phyloP scores from a whole-genome alignment of 2,888 invertebrate species.

The Cheilosia vulpina region DNA sequence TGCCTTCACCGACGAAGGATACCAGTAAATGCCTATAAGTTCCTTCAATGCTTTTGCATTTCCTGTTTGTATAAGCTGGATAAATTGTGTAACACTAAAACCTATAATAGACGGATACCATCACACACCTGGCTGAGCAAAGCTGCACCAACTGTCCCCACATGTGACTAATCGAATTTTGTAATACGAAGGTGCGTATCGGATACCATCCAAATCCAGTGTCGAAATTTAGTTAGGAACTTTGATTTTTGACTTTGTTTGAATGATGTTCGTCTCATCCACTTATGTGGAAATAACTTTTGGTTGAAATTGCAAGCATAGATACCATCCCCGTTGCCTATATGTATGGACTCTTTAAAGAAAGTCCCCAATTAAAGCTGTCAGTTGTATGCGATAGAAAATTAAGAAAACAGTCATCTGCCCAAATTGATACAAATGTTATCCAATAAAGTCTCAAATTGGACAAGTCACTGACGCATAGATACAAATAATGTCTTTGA shows the following conservation, averaged over 20 bases:
- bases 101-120: constrained; percentile 37
- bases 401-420: background rate
- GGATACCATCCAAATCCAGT: constrained; percentile 2
- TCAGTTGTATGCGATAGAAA: constrained; percentile 3
- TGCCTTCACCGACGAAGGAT: constrained; percentile 18
- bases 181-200: constrained; percentile 31
- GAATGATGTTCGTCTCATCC: constrained; percentile 21
- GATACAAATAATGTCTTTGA: constrained; percentile 18
- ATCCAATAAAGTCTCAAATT: constrained; percentile 38
- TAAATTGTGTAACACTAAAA: constrained; percentile 53
- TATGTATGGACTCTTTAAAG: background rate
- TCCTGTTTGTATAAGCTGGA: constrained; percentile 37
- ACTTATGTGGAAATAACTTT: background rate
- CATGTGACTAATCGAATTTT: constrained; percentile 45
- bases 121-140: constrained; percentile 45
- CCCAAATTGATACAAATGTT: constrained; percentile 44
- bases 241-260: constrained; percentile 58
- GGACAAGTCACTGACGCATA: constrained; percentile 20
- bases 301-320: constrained; percentile 2
- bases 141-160: constrained; percentile 17
- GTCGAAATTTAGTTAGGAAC: constrained; percentile 50
- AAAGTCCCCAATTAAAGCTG: constrained; percentile 13
- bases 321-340: no score
- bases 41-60: constrained; percentile 34
- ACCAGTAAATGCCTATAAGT: constrained; percentile 40